Conservation (phyloP, 2,113 vertebrate genomes). For the Synchiropus splendidus region DNA sequence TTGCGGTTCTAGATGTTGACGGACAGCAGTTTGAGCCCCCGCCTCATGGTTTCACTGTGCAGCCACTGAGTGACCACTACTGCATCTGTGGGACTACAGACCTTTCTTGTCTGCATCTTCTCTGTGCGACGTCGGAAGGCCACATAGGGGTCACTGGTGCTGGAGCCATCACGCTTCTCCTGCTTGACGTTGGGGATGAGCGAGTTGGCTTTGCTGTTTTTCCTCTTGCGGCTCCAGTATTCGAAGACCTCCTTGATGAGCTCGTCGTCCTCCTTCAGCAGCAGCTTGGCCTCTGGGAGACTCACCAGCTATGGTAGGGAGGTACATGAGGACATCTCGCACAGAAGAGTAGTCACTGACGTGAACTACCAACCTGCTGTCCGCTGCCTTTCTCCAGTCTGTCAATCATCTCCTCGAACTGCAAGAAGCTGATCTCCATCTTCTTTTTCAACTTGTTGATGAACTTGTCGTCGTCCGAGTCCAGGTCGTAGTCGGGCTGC, state of each 20-base stretch:
- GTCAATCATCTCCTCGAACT: conserved; percentile 99
- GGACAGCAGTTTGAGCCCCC: background rate
- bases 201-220: conserved; percentile 79
- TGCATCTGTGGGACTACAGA: conserved; percentile 17
- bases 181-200: conserved; percentile 90
- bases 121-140: conserved; percentile 94
- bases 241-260: conserved; percentile 97
- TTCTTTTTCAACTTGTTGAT: conserved; percentile 96
- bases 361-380: conserved; percentile 74
- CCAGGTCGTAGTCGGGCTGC: conserved; percentile 98
- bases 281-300: conserved; percentile 93
- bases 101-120: conserved; percentile 99
- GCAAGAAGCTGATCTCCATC: conserved; percentile 91
- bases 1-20: conserved; percentile 82
- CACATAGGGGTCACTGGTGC: conserved; percentile 94
- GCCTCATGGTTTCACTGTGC: background rate
- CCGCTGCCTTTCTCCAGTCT: conserved; percentile 97
- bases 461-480: conserved; percentile 92
- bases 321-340: background rate
- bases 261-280: conserved; percentile 96
- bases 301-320: conserved; percentile 64
- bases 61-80: background rate
- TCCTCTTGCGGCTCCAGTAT: conserved; percentile 96
- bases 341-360: background rate
- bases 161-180: conserved; percentile 93